Evolutionary conservation across 2,113 vertebrate genomes (phyloP).

Genomic region (Agelaius phoeniceus): DNA sequence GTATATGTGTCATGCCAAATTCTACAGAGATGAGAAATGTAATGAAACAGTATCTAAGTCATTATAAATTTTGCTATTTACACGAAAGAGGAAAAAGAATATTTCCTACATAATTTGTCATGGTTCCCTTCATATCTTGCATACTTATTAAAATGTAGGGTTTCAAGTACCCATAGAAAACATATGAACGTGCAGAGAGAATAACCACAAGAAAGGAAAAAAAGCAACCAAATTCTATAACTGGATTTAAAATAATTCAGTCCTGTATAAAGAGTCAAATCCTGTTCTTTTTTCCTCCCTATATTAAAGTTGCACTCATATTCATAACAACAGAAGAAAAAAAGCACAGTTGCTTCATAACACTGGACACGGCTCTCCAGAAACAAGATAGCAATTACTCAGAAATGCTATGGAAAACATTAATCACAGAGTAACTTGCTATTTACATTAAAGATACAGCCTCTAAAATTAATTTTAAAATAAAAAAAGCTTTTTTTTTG

Average conservation of each 20-base stretch:
- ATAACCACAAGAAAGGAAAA: not conserved
- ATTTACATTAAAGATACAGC: conserved; percentile 31
- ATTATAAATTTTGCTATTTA: conserved; percentile 43
- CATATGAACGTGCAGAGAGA: conserved; percentile 32
- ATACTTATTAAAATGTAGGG: conserved; percentile 19
- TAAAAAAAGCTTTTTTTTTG: not conserved
- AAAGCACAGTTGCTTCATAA: conserved; percentile 22
- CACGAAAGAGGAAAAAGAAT: conserved; percentile 29
- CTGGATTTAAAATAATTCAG: not conserved
- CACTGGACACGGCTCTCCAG: conserved; percentile 19
- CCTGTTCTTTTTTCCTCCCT: not conserved
- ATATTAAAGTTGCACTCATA: conserved; percentile 1
- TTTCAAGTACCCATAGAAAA: conserved; percentile 54
- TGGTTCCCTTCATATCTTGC: not conserved
- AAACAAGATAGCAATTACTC: conserved; percentile 51
- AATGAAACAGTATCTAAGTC: conserved; percentile 4
- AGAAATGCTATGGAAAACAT: conserved; percentile 43
- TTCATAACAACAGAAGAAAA: conserved; percentile 5
- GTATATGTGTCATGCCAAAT: not conserved
- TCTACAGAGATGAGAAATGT: conserved; percentile 12
- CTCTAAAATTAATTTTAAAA: conserved; percentile 1
- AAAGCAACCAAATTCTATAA: not conserved
- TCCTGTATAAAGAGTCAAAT: not conserved
- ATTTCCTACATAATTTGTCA: not conserved
- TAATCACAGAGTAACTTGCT: conserved; percentile 30